Percentiles rank a stretch among this genome's conserved stretches.
Conservation (phyloP, 2,888 invertebrate species). For the Nymphalis polychloros region DNA sequence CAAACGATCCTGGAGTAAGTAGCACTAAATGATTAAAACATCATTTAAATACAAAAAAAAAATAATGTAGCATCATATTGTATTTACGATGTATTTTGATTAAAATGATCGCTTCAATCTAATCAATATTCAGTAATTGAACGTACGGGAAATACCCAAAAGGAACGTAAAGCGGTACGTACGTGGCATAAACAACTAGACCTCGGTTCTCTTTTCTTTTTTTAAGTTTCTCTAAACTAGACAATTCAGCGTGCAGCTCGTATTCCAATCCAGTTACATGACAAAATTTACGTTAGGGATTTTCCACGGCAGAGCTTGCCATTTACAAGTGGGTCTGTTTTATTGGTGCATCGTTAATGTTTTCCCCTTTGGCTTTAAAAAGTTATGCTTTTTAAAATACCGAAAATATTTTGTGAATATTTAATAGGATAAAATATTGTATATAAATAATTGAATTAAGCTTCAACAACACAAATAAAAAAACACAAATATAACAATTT, state of each 20-base stretch:
- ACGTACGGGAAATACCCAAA: neutral
- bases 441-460: neutral
- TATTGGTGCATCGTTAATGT: conserved; percentile 26
- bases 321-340: conserved; percentile 31
- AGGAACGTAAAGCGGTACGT: neutral
- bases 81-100: neutral
- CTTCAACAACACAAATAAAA: too few relatives aligned
- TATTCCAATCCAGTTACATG: conserved; percentile 34
- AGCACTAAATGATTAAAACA: conserved; percentile 23
- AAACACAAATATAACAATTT: too few relatives aligned
- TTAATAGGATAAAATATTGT: neutral
- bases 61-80: neutral
- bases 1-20: conserved; percentile 66
- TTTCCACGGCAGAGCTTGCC: conserved; percentile 28
- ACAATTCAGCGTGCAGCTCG: conserved; percentile 29
- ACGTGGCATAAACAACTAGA: conserved; percentile 19
- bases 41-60: too few relatives aligned
- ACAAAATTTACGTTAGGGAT: conserved; percentile 36
- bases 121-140: conserved; percentile 29
- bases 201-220: conserved; percentile 18
- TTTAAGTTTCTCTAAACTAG: conserved; percentile 28
- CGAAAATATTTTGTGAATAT: neutral
- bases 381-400: neutral
- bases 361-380: conserved; percentile 11
- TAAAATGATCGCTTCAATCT: neutral